Evolutionary conservation across 1,140 invertebrate species (phyloP), one percentile per base, ranked within the genome.

Genomic region (Cyrtorhinus lividipennis): DNA sequence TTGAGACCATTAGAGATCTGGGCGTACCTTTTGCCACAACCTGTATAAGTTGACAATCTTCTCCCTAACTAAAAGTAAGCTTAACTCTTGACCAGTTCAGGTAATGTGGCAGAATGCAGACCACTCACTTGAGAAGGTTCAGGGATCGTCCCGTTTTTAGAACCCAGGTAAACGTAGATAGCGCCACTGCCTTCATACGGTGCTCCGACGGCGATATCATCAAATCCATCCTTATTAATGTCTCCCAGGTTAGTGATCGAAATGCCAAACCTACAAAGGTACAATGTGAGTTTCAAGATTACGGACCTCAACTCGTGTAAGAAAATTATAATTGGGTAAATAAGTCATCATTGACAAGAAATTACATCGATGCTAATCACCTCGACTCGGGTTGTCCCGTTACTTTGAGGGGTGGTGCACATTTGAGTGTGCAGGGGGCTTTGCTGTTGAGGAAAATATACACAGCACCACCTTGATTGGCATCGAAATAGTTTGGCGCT

Each of bases 151-250:
- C 90, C 90, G 67, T 82, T 78, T 56, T 77, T 79, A 24, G 84
- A 83, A 5, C 92, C 92, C 63, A 94, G 75, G 75, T 87, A 92
- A 67, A 96, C 88, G 70, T 92, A 95, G 48, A 96, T 84, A 1
- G 84, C 80, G 18, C 87, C 88, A 66, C 83, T 78, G 1, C 80
- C 83, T 74, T 94, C 91, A 71, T 94, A 95, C 0, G 92, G 93
- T 23, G 92, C 92, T 18, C 93, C 93, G 61, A 96, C 82, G 0
- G 90, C 92, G 56, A 96, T 76, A 72, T 96, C 93, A 68, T 88
- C 86, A 70, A 82, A 92, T 0, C 85, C 84, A 73, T 96, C 93
- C 73, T 88, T 88, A 72, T 97, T 95, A 8, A 97, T 77, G 73
- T 97, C 93, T 27, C 91, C 90, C 23, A 92, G 74, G 70, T 86